These are phyloP conservation scores for Phoxinus phoxinus DNA, from an alignment of 2,113 vertebrate species.

Conservation along the genomic window DNA sequence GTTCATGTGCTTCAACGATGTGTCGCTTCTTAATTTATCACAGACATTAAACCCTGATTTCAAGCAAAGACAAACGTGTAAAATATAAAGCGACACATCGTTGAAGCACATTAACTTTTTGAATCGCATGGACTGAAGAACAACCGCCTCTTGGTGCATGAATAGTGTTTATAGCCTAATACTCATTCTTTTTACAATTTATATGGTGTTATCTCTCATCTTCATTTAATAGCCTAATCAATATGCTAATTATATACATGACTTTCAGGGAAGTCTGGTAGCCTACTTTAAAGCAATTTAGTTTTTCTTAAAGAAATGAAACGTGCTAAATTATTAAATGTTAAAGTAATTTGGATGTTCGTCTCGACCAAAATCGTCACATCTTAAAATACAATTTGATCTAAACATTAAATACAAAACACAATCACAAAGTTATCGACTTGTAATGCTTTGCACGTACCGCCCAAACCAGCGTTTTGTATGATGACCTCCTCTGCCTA, in stretches of 20 bases:
- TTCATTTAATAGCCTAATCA: background rate
- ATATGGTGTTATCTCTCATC: background rate
- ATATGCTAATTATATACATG: background rate
- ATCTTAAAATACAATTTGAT: too few species aligned
- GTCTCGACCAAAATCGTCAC: background rate
- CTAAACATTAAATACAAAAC: too few species aligned
- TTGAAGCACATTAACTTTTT: background rate
- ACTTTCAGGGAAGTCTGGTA: background rate
- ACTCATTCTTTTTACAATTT: background rate
- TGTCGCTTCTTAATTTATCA: background rate
- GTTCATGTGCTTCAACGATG: background rate
- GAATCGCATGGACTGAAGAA: background rate
- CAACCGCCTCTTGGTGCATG: background rate
- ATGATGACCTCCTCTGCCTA: background rate
- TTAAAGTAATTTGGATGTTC: background rate
- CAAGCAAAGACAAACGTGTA: background rate
- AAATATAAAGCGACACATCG: background rate
- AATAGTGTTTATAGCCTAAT: background rate
- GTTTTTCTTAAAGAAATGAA: background rate
- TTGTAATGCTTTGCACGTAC: too few species aligned
- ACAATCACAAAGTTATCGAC: too few species aligned
- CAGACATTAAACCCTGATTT: background rate
- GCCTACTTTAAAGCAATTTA: background rate
- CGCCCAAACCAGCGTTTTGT: background rate
- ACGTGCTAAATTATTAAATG: background rate